Percentiles rank a stretch among this genome's conserved stretches.
Conservation (phyloP, 2,797 vertebrate genomes). For the Orestias chungarensis region DNA sequence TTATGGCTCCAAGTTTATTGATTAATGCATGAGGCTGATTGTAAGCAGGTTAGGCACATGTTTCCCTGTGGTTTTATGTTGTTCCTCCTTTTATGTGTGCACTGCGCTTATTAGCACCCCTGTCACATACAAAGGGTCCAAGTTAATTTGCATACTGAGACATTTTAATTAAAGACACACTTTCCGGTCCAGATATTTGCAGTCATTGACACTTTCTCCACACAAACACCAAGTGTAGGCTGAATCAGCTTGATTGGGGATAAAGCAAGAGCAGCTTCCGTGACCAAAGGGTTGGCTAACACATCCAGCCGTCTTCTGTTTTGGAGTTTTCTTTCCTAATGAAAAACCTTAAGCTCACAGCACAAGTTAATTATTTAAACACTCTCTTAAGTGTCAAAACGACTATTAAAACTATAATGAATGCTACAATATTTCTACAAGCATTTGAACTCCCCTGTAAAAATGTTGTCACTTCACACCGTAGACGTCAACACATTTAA, state of each 20-base stretch:
- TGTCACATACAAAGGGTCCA: conserved; percentile 26
- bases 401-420: background rate
- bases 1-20: background rate
- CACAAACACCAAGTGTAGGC: conserved; percentile 25
- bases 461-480: background rate
- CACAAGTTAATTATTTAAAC: background rate
- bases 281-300: conserved; percentile 23
- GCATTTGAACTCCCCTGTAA: background rate
- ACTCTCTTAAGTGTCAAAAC: background rate
- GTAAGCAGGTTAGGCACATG: background rate
- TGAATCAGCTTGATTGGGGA: conserved; percentile 63
- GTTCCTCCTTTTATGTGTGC: conserved; percentile 5
- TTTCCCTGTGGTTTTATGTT: background rate
- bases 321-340: conserved; percentile 17
- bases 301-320: conserved; percentile 23
- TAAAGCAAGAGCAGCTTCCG: conserved; percentile 36
- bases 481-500: background rate
- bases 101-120: conserved; percentile 6
- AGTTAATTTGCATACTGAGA: conserved; percentile 41
- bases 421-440: background rate
- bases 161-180: conserved; percentile 48
- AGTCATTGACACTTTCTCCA: conserved; percentile 46
- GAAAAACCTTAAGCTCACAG: conserved; percentile 9
- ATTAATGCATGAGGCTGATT: conserved; percentile 12
- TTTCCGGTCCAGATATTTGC: conserved; percentile 49